Evolutionary conservation across 2,888 invertebrate genomes (phyloP), one percentile per base, ranked within the genome.

Genomic region (Exocentrus adspersus): DNA sequence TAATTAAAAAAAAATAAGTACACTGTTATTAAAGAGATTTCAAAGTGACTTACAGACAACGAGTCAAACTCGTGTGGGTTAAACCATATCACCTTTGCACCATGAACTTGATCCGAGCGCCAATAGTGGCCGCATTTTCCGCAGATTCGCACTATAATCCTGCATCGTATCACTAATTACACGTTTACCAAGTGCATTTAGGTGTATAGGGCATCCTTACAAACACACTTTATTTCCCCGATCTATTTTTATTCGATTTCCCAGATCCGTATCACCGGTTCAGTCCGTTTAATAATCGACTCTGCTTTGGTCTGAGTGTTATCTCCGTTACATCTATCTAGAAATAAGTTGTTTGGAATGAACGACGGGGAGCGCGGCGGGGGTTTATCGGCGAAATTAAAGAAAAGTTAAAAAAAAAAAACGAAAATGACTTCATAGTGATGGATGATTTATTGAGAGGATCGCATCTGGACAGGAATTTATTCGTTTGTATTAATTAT

Each of bases 81-180:
- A 54, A 12, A 9, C 14, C 6, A n/a, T 10, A n/a, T 43, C 43
- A 12, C 43, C 42, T 54, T 54, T 54, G 54, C 43, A 54, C 54
- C 54, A 30, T 54, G 54, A 54, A 54, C 54, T 54, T 24, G 43
- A 54, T 28, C 20, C 20, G 6, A 16, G 5, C 43, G 54, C 28
- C 10, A 28, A n/a, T 4, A 24, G 16, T 9, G 17, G 37, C n/a
- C 9, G 10, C 42, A 43, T 54, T 30, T 54, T 37, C 20, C 9
- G 30, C 54, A 43, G 43, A 54, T 21, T 42, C n/a, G n/a, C n/a
- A n/a, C n/a, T n/a, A n/a, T n/a, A n/a, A n/a, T n/a, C n/a, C n/a
- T n/a, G n/a, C n/a, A n/a, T n/a, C n/a, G n/a, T n/a, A n/a, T n/a
- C n/a, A n/a, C 24, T 54, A 54, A 54, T 43, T 54, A 42, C 20